Conservation (phyloP, 1,140 invertebrate species). For the Sitophilus oryzae region DNA sequence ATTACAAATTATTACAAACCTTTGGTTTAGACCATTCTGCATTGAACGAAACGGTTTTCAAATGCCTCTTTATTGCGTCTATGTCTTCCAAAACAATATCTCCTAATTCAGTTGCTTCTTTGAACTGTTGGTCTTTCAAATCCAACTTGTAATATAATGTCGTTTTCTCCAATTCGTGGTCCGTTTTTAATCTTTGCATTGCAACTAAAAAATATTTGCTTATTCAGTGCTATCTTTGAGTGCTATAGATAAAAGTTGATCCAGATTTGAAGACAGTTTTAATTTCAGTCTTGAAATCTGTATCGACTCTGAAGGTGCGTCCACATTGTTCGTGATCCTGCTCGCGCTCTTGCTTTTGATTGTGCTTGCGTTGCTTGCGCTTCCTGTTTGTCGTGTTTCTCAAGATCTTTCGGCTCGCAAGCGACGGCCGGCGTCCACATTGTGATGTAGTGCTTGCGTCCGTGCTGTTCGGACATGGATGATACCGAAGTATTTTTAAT, state of each 20-base stretch:
- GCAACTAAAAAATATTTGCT: constrained; percentile 11
- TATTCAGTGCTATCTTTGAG: too few relatives aligned
- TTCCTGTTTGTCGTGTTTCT: too few relatives aligned
- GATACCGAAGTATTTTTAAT: too few relatives aligned
- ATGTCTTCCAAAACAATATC: constrained; percentile 20
- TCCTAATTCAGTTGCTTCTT: constrained; percentile 12
- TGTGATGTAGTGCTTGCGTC: too few relatives aligned
- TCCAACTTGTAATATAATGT: constrained; percentile 10
- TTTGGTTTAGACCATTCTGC: constrained; percentile 22
- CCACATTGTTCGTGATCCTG: background rate
- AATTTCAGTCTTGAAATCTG: background rate
- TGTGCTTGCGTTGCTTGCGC: too few relatives aligned
- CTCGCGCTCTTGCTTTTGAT: too few relatives aligned
- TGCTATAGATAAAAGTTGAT: too few relatives aligned
- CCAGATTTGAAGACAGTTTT: too few relatives aligned
- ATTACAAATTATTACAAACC: too few relatives aligned
- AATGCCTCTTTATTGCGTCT: constrained; percentile 11
- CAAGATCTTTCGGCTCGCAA: too few relatives aligned
- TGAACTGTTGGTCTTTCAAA: constrained; percentile 10
- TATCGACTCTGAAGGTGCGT: background rate
- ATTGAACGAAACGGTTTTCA: constrained; percentile 13
- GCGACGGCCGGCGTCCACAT: too few relatives aligned
- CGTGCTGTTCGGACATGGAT: too few relatives aligned
- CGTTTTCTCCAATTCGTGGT: constrained; percentile 19
- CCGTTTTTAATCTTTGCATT: constrained; percentile 15